phyloP scores from a whole-genome alignment of 2,888 invertebrate genomes.

The Pilophorus perplexus region DNA sequence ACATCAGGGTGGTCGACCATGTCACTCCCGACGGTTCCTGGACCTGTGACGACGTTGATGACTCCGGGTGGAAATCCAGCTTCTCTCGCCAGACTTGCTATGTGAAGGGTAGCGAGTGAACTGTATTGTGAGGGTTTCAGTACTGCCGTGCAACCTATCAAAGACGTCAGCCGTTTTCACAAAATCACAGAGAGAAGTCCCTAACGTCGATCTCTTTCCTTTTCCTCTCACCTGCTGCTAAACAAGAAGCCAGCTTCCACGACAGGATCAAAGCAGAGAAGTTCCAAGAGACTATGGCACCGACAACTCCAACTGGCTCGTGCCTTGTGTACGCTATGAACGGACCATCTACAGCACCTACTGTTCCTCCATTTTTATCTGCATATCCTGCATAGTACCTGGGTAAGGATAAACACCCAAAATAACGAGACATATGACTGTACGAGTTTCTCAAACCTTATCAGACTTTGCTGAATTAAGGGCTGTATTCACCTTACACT shows the following conservation, averaged over 20 bases:
- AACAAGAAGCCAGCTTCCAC: constrained; percentile 62
- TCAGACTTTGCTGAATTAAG: too few species aligned
- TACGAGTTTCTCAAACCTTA: too few species aligned
- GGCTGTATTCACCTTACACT: constrained; percentile 57
- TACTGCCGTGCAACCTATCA: constrained; percentile 66
- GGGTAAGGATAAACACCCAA: too few species aligned
- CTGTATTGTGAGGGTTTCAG: constrained; percentile 86
- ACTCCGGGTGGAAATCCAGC: constrained; percentile 80
- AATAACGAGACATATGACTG: too few species aligned
- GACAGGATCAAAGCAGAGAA: constrained; percentile 61
- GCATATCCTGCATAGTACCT: too few species aligned
- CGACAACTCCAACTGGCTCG: constrained; percentile 64
- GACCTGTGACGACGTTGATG: constrained; percentile 72
- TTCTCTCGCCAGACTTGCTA: constrained; percentile 71
- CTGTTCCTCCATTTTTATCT: constrained; percentile 76
- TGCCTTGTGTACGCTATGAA: constrained; percentile 59
- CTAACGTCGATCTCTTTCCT: too few species aligned
- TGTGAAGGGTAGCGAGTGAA: constrained; percentile 71
- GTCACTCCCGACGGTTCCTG: constrained; percentile 71
- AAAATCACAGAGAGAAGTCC: too few species aligned
- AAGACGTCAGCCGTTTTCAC: too few species aligned
- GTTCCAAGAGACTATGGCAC: constrained; percentile 60
- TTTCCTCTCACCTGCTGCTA: constrained; percentile 58
- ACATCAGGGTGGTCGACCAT: constrained; percentile 67
- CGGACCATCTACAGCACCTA: constrained; percentile 55